Evolutionary conservation across 2,888 invertebrate genomes (phyloP).

Genomic region (Alentia gelatinosa): DNA sequence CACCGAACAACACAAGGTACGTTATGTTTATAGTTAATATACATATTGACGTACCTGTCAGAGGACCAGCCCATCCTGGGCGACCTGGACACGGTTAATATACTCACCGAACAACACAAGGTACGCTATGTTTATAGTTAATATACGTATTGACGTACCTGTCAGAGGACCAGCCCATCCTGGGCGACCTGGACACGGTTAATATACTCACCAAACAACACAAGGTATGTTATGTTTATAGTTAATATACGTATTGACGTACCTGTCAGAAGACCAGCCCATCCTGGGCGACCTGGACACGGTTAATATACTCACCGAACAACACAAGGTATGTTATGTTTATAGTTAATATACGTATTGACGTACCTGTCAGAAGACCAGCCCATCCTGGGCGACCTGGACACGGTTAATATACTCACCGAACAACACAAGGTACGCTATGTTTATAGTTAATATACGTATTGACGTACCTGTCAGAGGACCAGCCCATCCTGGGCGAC

Average conservation of each 20-base stretch:
- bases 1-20: too few relatives aligned
- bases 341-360: too few relatives aligned
- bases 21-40: too few relatives aligned
- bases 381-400: constrained; percentile 79
- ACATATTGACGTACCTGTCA: constrained; percentile 74
- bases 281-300: constrained; percentile 80
- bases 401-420: constrained; percentile 79
- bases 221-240: constrained; percentile 70
- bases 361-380: constrained; percentile 77
- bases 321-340: constrained; percentile 76
- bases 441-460: too few relatives aligned
- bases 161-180: constrained; percentile 77
- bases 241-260: too few relatives aligned
- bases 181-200: constrained; percentile 80
- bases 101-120: constrained; percentile 80
- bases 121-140: constrained; percentile 66
- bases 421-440: constrained; percentile 78
- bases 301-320: constrained; percentile 79
- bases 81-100: constrained; percentile 79
- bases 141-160: too few relatives aligned
- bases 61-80: constrained; percentile 79
- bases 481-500: constrained; percentile 79
- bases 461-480: constrained; percentile 75
- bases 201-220: constrained; percentile 79
- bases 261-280: constrained; percentile 77